Evolutionary conservation across 2,888 invertebrate genomes (phyloP), one percentile per base, ranked within the genome.

Genomic region (Tuta absoluta): DNA sequence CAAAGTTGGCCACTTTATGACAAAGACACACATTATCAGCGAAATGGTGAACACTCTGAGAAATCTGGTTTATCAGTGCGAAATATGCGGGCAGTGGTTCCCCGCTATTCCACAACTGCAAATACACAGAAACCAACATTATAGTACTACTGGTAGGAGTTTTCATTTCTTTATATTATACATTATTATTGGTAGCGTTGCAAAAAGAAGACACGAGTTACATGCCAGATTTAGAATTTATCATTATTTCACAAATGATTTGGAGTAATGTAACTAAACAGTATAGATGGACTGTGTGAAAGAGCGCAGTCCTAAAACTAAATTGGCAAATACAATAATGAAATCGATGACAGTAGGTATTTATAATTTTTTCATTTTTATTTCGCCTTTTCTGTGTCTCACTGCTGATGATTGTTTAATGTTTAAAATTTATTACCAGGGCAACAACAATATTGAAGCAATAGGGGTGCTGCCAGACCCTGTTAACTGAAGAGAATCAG

Each of bases 31-130:
- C 63, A 72, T 68, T 62, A 77, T 69, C 65, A 75, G 78, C 64
- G 74, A 68, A 37, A 76, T 68, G 64, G 64, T 68, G 19, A 77
- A 76, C 63, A 68, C 74, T 21, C 62, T 79, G 61, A 77, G 80
- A 56, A 72, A 73, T 67, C 71, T 84, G 66, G 85, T 87, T 1
- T 89, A 91, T 67, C 92, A 92, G 72, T 92, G 92, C 76, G 92
- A 92, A 77, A 72, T 83, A 28, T 92, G 92, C 74, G 80, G 80
- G 1, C 80, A 81, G 48, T 85, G 83, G 79, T 87, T 82, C 69
- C 72, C 78, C 58, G 76, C 82, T 19, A 75, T 84, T 68, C 69
- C 76, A 33, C 74, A 75, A 51, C 78, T 91, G n/a, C 80, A 83
- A 71, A 74, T 69, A 4, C 92, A 92, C 68, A 87, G 81, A 71